Conservation (phyloP, 2,888 invertebrate species). For the Stenichneumon culpator region DNA sequence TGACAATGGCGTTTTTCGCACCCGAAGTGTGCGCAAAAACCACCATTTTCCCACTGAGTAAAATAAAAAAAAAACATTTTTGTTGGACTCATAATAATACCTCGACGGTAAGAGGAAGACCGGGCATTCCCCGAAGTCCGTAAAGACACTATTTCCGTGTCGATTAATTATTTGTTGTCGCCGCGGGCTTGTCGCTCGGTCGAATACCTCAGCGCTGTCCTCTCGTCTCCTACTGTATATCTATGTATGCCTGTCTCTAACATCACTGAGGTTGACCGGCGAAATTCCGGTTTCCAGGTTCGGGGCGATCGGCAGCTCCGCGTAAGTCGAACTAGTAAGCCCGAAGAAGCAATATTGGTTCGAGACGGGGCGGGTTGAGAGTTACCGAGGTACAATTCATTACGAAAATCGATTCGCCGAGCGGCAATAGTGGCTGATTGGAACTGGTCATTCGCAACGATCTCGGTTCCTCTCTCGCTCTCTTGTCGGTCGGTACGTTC, state of each 20-base stretch:
- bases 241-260: background rate
- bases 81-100: background rate
- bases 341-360: constrained; percentile 82
- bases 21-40: too few species aligned
- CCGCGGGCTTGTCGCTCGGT: background rate
- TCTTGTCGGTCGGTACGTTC: background rate
- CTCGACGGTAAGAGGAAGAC: background rate
- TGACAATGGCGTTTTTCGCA: too few species aligned
- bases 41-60: too few species aligned
- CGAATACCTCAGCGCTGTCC: background rate
- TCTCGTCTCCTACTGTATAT: background rate
- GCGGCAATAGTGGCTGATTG: constrained; percentile 80
- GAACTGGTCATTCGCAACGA: constrained; percentile 74
- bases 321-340: constrained; percentile 77
- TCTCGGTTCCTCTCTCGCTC: constrained; percentile 47
- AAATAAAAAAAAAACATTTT: background rate
- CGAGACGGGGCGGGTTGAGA: constrained; percentile 69
- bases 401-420: constrained; percentile 81
- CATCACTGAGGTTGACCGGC: constrained; percentile 18
- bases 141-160: constrained; percentile 1
- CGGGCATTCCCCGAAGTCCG: background rate
- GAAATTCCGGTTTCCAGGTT: constrained; percentile 58
- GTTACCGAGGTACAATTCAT: constrained; percentile 81
- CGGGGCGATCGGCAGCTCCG: constrained; percentile 41
- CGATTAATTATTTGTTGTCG: constrained; percentile 37